These are phyloP conservation scores for Petrolisthes cinctipes DNA, from an alignment of 2,888 invertebrate species.

Conservation along the genomic window DNA sequence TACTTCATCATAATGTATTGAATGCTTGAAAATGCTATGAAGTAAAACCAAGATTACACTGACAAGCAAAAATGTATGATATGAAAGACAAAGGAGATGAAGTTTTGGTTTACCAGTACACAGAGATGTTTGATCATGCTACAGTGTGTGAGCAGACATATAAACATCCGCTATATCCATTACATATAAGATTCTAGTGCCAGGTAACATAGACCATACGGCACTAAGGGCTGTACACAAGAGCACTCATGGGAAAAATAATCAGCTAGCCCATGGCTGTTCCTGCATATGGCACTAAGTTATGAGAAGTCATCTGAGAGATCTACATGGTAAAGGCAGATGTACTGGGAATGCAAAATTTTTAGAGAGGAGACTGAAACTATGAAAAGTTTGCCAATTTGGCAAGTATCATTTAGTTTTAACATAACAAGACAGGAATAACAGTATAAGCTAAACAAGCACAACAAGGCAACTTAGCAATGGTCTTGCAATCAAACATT, in stretches of 20 bases:
- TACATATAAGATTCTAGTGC: neutral
- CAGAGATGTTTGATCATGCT: neutral
- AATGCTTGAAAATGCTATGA: slow-evolving; percentile 6
- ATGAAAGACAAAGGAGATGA: neutral
- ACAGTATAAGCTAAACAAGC: neutral
- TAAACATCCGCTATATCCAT: neutral
- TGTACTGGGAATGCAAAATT: too few relatives aligned
- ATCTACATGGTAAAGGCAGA: too few relatives aligned
- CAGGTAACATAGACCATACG: neutral
- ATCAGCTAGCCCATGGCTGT: too few relatives aligned
- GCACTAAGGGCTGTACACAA: too few relatives aligned
- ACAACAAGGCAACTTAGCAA: slow-evolving; percentile 5
- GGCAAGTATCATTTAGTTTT: neutral
- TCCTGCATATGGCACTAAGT: too few relatives aligned
- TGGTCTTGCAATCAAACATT: slow-evolving; percentile 31
- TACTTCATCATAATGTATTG: neutral
- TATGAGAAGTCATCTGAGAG: too few relatives aligned
- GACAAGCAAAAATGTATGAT: neutral
- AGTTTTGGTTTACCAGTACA: neutral
- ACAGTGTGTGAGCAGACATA: neutral
- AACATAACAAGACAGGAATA: neutral
- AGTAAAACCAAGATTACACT: neutral
- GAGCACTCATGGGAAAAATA: too few relatives aligned
- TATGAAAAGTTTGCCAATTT: too few relatives aligned
- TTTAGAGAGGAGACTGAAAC: too few relatives aligned